These are phyloP conservation scores for Stenopsyche tienmushanensis DNA, from an alignment of 1,140 invertebrate species.

Conservation along the genomic window DNA sequence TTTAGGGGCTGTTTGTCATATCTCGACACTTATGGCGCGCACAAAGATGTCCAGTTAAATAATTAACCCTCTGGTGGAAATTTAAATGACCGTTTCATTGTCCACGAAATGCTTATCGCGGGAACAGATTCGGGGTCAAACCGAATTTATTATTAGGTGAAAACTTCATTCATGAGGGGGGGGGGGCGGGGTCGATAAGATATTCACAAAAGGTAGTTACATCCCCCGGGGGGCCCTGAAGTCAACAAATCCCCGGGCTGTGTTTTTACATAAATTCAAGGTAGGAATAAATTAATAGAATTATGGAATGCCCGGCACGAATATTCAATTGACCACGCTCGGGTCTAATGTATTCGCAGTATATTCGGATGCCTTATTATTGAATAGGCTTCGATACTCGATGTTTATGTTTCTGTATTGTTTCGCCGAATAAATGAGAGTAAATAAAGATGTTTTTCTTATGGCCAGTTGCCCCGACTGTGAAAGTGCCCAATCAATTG, in stretches of 20 bases:
- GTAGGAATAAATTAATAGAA: background rate
- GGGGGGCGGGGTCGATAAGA: conserved; percentile 3
- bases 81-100: conserved; percentile 28
- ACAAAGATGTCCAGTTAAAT: conserved; percentile 18
- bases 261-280: conserved; percentile 9
- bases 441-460: conserved; percentile 20
- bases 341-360: background rate
- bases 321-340: background rate
- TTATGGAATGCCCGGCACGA: background rate
- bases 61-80: conserved; percentile 14
- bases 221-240: background rate
- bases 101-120: conserved; percentile 17
- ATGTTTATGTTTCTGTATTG: too few species aligned
- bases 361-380: background rate
- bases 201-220: conserved; percentile 11
- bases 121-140: conserved; percentile 10
- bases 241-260: background rate
- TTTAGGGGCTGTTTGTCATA: too few species aligned
- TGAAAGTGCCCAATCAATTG: conserved; percentile 80
- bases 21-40: too few species aligned
- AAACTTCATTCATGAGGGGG: background rate
- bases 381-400: too few species aligned
- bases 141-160: conserved; percentile 16
- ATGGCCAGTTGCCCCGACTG: conserved; percentile 73
- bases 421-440: too few species aligned